These are phyloP conservation scores for Caranx melampygus DNA, from an alignment of 2,113 vertebrate genomes.

Conservation along the genomic window DNA sequence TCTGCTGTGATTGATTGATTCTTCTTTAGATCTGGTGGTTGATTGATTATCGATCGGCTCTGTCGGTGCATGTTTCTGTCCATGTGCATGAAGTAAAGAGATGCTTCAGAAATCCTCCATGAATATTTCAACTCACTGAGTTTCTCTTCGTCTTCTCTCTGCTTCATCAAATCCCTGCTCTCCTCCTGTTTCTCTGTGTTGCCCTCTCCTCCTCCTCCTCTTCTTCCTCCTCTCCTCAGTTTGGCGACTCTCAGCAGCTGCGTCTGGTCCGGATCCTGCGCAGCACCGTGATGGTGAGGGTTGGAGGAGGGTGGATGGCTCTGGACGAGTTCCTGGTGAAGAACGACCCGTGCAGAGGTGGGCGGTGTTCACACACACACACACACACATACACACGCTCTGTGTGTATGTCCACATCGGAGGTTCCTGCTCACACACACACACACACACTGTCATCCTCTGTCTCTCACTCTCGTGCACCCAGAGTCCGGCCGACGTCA, in stretches of 20 bases:
- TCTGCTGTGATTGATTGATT: neutral
- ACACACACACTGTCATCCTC: neutral
- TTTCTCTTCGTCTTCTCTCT: neutral
- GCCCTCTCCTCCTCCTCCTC: neutral
- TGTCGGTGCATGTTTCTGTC: constrained; percentile 60
- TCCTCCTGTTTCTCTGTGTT: too few relatives aligned
- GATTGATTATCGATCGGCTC: neutral
- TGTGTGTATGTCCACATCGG: neutral
- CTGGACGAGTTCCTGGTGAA: constrained; percentile 98
- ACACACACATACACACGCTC: neutral
- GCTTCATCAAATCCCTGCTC: neutral
- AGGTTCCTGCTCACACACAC: neutral
- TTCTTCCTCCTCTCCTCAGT: constrained; percentile 78
- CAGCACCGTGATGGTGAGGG: constrained; percentile 98
- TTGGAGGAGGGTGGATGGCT: constrained; percentile 99
- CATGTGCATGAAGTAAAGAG: constrained; percentile 75
- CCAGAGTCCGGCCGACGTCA: too few relatives aligned
- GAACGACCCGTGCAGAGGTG: constrained; percentile 99
- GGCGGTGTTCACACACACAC: constrained; percentile 50
- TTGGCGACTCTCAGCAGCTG: constrained; percentile 98
- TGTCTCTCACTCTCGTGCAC: neutral
- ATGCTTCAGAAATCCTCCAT: neutral
- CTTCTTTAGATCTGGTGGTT: neutral
- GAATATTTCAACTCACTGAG: neutral
- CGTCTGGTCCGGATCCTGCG: constrained; percentile 97